A percentile compares a stretch with the other conserved stretches of the same genome.
Evolutionary conservation across 2,888 invertebrate species (phyloP).

Genomic region (Drosophila ustulata): DNA sequence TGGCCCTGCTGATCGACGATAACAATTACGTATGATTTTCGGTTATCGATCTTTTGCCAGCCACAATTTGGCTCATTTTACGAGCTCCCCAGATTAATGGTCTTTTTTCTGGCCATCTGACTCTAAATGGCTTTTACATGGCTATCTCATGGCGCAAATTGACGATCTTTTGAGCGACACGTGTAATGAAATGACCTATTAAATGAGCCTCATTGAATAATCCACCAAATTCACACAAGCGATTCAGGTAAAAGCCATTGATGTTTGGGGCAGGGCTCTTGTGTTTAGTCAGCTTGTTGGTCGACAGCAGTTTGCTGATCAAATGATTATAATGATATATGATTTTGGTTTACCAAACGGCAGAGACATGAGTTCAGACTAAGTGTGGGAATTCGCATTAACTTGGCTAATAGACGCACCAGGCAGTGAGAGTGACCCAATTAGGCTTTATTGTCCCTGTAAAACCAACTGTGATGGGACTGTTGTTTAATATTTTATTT

Average conservation of each 20-base stretch:
- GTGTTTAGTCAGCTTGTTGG: background rate
- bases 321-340: conserved; percentile 21
- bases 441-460: background rate
- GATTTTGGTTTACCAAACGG: conserved; percentile 1
- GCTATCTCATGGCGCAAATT: conserved; percentile 13
- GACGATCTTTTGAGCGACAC: conserved; percentile 36
- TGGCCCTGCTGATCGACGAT: conserved; percentile 15
- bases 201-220: conserved; percentile 43
- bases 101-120: conserved; percentile 1
- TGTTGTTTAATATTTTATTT: too few relatives aligned
- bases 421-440: background rate
- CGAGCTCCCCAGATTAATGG: conserved; percentile 50
- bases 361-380: background rate
- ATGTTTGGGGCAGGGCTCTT: background rate
- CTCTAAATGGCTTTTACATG: conserved; percentile 33
- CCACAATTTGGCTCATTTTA: conserved; percentile 35
- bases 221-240: conserved; percentile 1
- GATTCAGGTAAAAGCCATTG: conserved; percentile 21
- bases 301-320: conserved; percentile 4
- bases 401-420: background rate
- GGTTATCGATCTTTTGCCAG: conserved; percentile 34
- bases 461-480: too few relatives aligned
- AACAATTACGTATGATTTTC: conserved; percentile 26
- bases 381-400: conserved; percentile 16
- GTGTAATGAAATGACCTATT: conserved; percentile 44